phyloP scores from a whole-genome alignment of 1,140 invertebrate species.

The Drosophila nigromelanica region DNA sequence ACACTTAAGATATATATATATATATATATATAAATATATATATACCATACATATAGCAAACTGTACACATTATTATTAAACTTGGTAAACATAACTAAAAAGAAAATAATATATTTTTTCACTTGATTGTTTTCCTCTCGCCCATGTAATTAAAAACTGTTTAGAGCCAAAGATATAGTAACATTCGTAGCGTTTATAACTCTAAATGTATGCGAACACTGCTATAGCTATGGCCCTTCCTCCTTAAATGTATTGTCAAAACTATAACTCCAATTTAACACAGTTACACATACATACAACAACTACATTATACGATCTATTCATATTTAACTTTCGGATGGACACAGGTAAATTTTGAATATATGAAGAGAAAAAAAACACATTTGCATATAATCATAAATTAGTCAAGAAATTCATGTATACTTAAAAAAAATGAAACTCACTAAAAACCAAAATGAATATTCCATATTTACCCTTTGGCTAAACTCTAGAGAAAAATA shows the following conservation, averaged over 20 bases:
- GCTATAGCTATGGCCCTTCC: neutral
- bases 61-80: slow-evolving; percentile 55
- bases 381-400: slow-evolving; percentile 50
- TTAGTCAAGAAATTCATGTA: slow-evolving; percentile 42
- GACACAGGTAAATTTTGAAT: slow-evolving; percentile 54
- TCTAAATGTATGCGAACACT: neutral
- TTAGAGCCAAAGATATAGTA: neutral
- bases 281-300: slow-evolving; percentile 18
- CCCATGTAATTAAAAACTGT: neutral
- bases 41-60: slow-evolving; percentile 28
- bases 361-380: slow-evolving; percentile 9
- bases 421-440: slow-evolving; percentile 30
- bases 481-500: slow-evolving; percentile 49
- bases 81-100: slow-evolving; percentile 16
- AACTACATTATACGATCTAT: slow-evolving; percentile 20
- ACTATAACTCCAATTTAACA: neutral
- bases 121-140: slow-evolving; percentile 11
- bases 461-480: slow-evolving; percentile 39
- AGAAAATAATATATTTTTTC: slow-evolving; percentile 6
- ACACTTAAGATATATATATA: slow-evolving; percentile 36
- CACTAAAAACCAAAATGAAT: slow-evolving; percentile 2
- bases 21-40: slow-evolving; percentile 14
- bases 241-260: neutral
- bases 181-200: neutral
- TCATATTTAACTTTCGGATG: slow-evolving; percentile 47